Evolutionary conservation across 2,113 vertebrate species (phyloP).

Genomic region (Tauraco erythrolophus): DNA sequence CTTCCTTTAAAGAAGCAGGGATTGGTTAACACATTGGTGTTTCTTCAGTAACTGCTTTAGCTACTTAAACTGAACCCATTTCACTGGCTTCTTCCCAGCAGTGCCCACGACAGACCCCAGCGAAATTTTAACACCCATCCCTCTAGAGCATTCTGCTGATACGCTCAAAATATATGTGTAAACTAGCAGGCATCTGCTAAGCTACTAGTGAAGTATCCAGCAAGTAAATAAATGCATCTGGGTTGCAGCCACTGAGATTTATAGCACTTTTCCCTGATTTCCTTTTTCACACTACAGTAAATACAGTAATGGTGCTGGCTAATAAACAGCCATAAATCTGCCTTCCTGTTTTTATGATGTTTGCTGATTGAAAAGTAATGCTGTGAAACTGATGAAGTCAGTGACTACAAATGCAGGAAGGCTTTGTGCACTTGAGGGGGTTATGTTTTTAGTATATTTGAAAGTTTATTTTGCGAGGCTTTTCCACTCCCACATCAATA

Average conservation of each 20-base stretch:
- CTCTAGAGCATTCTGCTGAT: conserved; percentile 45
- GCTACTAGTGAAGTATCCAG: conserved; percentile 57
- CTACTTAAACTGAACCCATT: not conserved
- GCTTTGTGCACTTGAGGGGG: not conserved
- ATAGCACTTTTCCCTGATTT: conserved; percentile 49
- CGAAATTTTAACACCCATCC: conserved; percentile 48
- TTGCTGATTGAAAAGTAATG: conserved; percentile 67
- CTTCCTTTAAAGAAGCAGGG: not conserved
- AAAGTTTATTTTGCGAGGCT: conserved; percentile 16
- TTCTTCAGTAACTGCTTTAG: conserved; percentile 8
- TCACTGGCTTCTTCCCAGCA: conserved; percentile 1
- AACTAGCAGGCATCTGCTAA: conserved; percentile 60
- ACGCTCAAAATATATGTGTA: conserved; percentile 59
- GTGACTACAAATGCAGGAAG: conserved; percentile 19
- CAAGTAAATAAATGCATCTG: conserved; percentile 73
- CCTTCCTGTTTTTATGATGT: conserved; percentile 60
- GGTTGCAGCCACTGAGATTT: conserved; percentile 65
- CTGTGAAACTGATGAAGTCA: conserved; percentile 65
- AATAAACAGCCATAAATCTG: conserved; percentile 70
- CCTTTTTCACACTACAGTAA: conserved; percentile 71
- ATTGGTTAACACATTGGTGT: not conserved
- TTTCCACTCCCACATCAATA: conserved; percentile 26
- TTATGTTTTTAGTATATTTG: not conserved
- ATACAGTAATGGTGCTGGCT: conserved; percentile 66
- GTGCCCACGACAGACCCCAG: conserved; percentile 29